A percentile compares a stretch with the other conserved stretches of the same genome.
These are phyloP conservation scores for Craterocephalus amniculus DNA, from an alignment of 2,797 vertebrate species.

Conservation along the genomic window DNA sequence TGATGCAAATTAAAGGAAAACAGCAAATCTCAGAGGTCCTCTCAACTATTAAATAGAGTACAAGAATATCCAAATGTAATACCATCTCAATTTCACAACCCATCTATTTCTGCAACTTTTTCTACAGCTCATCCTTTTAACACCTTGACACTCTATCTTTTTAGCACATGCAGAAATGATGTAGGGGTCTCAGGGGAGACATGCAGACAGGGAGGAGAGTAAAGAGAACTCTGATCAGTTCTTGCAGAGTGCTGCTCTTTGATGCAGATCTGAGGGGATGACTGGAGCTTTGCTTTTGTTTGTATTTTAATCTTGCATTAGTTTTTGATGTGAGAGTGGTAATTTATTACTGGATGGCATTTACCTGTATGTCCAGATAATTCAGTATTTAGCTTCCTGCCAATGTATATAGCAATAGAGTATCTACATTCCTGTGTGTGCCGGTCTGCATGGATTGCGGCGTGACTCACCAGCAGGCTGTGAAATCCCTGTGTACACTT, in stretches of 20 bases:
- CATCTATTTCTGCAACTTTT: slow-evolving; percentile 76
- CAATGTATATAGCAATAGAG: slow-evolving; percentile 1
- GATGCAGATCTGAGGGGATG: slow-evolving; percentile 16
- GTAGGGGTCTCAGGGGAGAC: slow-evolving; percentile 57
- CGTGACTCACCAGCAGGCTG: slow-evolving; percentile 38
- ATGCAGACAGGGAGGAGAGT: slow-evolving; percentile 44
- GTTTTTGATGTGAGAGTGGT: slow-evolving; percentile 2
- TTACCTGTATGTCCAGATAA: slow-evolving; percentile 5
- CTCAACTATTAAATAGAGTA: slow-evolving; percentile 71
- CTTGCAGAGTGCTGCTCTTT: slow-evolving; percentile 26
- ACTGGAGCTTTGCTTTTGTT: slow-evolving; percentile 1
- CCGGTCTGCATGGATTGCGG: slow-evolving; percentile 12
- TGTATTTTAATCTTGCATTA: neutral
- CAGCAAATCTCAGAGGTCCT: slow-evolving; percentile 63
- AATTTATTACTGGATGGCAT: slow-evolving; percentile 8
- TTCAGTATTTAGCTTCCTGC: neutral
- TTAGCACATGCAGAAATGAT: slow-evolving; percentile 72
- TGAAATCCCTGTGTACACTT: slow-evolving; percentile 54
- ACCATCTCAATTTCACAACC: slow-evolving; percentile 77
- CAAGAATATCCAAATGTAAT: slow-evolving; percentile 72
- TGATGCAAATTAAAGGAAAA: slow-evolving; percentile 75
- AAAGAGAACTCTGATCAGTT: slow-evolving; percentile 33
- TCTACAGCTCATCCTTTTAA: slow-evolving; percentile 74
- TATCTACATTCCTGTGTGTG: neutral
- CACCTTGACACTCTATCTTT: slow-evolving; percentile 70